These are phyloP conservation scores for Cordilura impudica DNA, from an alignment of 2,888 invertebrate genomes.

Conservation along the genomic window DNA sequence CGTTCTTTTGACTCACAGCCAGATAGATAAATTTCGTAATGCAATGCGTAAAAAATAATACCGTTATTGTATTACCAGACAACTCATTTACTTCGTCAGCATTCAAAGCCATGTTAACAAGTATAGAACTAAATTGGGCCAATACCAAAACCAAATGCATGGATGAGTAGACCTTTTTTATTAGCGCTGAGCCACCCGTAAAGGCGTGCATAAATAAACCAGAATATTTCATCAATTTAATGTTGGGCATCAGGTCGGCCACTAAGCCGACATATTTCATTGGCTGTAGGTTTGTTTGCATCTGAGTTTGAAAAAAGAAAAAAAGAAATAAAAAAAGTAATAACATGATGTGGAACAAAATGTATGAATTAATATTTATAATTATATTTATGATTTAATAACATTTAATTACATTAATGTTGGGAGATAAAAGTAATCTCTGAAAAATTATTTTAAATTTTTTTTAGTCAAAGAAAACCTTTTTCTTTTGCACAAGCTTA, in stretches of 20 bases:
- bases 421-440: too few species aligned
- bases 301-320: conserved; percentile 31
- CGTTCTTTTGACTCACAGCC: conserved; percentile 84
- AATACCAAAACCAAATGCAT: conserved; percentile 82
- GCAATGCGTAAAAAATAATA: conserved; percentile 88
- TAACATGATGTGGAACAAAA: not conserved
- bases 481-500: too few species aligned
- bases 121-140: conserved; percentile 82
- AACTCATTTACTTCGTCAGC: conserved; percentile 86
- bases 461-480: too few species aligned
- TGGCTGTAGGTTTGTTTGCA: conserved; percentile 70
- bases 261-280: conserved; percentile 83
- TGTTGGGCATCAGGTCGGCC: conserved; percentile 90
- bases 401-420: not conserved
- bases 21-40: conserved; percentile 87
- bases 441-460: too few species aligned
- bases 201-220: conserved; percentile 91
- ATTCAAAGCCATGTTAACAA: conserved; percentile 84
- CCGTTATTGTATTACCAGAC: conserved; percentile 88
- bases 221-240: conserved; percentile 86
- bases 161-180: conserved; percentile 82
- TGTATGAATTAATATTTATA: too few species aligned
- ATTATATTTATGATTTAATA: not conserved
- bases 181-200: conserved; percentile 81
- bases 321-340: not conserved